A percentile compares a stretch with the other conserved stretches of the same genome.
These are phyloP conservation scores for Spilarctia lutea DNA, from an alignment of 2,888 invertebrate species.

Conservation along the genomic window DNA sequence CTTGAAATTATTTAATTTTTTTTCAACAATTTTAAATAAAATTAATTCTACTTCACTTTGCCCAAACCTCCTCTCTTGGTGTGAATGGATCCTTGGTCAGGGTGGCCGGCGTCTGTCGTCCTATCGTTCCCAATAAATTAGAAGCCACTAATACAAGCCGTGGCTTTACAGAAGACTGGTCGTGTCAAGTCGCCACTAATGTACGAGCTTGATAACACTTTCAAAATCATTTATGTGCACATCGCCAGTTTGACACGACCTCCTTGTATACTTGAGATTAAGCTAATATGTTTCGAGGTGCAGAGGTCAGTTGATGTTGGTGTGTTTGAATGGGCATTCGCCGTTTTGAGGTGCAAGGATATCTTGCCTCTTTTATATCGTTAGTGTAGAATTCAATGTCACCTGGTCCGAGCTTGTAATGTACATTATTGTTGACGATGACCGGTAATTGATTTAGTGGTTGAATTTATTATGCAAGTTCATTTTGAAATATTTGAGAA, in stretches of 20 bases:
- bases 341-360: constrained; percentile 70
- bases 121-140: constrained; percentile 86
- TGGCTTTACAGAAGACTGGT: constrained; percentile 84
- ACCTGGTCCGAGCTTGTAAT: constrained; percentile 71
- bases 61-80: constrained; percentile 66
- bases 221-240: constrained; percentile 79
- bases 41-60: constrained; percentile 35
- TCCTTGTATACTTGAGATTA: constrained; percentile 16
- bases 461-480: constrained; percentile 65
- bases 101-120: constrained; percentile 85
- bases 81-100: constrained; percentile 82
- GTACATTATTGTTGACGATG: constrained; percentile 78
- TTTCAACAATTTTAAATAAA: constrained; percentile 27
- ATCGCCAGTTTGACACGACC: constrained; percentile 60
- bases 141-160: constrained; percentile 84
- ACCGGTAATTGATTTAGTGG: constrained; percentile 75
- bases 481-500: constrained; percentile 23
- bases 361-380: constrained; percentile 76
- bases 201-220: constrained; percentile 82
- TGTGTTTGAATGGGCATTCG: constrained; percentile 58
- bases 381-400: constrained; percentile 78
- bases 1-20: background rate
- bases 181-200: constrained; percentile 83
- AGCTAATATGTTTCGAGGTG: constrained; percentile 9
- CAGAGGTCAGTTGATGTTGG: constrained; percentile 47